Base-by-base conservation (phyloP, 2,888 invertebrate genomes). In the Synanthedon tipuliformis region DNA sequence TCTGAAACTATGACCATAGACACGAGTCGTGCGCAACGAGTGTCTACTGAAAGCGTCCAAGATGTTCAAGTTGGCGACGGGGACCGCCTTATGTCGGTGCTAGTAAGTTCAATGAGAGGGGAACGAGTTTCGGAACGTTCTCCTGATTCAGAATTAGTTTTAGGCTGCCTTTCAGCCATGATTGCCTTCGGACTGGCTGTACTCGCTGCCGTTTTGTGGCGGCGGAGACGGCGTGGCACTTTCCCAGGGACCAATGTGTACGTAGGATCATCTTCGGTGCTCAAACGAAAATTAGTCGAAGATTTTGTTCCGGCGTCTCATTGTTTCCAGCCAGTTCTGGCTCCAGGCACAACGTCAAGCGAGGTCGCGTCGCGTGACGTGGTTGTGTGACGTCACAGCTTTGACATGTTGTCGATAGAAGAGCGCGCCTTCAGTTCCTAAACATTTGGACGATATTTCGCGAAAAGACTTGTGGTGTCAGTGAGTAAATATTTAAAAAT, bases 1-100 rank as follows among this genome's bases (percentile, higher is more conserved):
- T 91, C 91, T 3, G 90, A 91, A 70, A 90, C 90, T 67, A 90
- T 91, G 90, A 90, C 90, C 55, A 83, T 91, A 61, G 90, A 91
- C 60, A 91, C 91, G 1, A 90, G 90, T 56, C 82, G 90, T 53
- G 91, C 91, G 52, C 90, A 90, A 69, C 89, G 89, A 55, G 91
- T 91, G 52, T 90, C 90, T 8, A 91, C 91, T 3, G 90, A 91
- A 67, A 90, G 90, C 63, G 89, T 90, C 55, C 90, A 90, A 71
- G 90, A 90, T 63, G 85, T 90, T 48, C 84, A 87, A 73, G 85
- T 88, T 1, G 87, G 89, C 62, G 88, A 90, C 65, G 88, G 89
- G 45, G 90, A 90, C 59, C 87, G 89, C 18, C 77, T 91, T 51
- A 84, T 91, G 76, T 90, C 90, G 13, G 90, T 91, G 52, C 71